A percentile compares a stretch with the other conserved stretches of the same genome.
These are phyloP conservation scores for Cassiopea andromeda DNA, from an alignment of 30 jellyfish, hydroid and myxozoan genomes.

Conservation along the genomic window DNA sequence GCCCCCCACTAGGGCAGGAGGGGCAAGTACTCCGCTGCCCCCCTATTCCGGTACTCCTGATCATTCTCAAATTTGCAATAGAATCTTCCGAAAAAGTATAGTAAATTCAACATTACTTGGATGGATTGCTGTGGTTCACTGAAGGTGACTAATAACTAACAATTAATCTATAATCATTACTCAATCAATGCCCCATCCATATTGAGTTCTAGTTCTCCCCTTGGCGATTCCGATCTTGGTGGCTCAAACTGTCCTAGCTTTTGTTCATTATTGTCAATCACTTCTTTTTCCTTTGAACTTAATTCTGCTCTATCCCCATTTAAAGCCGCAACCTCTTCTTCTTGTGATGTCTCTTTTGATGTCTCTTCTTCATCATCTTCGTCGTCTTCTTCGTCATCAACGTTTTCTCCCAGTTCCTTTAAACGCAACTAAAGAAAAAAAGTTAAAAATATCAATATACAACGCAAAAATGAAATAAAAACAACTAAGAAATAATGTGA, in stretches of 20 bases:
- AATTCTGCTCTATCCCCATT: constrained; percentile 1
- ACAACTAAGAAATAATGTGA: background rate
- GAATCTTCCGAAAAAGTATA: background rate
- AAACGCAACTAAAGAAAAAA: constrained; percentile 56
- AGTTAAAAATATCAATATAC: background rate
- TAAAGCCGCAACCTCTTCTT: constrained; percentile 8
- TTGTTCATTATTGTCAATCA: constrained; percentile 13
- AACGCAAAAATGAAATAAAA: background rate
- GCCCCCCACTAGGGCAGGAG: too few relatives aligned
- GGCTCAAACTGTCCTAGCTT: constrained; percentile 8
- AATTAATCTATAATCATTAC: background rate
- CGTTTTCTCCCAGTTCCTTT: constrained; percentile 68
- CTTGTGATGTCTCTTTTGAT: too few relatives aligned
- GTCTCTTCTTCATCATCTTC: constrained; percentile 70
- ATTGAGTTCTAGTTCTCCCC: constrained; percentile 43
- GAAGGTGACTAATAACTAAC: background rate
- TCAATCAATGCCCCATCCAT: constrained; percentile 2
- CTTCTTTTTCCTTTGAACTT: background rate
- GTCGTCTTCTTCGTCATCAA: constrained; percentile 68
- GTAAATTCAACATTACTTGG: background rate
- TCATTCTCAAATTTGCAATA: background rate
- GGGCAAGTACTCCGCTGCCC: background rate
- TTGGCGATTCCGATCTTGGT: constrained; percentile 33
- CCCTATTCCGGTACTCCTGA: background rate
- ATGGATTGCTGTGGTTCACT: background rate